Base-by-base conservation (phyloP, 1,140 invertebrate species). In the Leptoteleia sp. region DNA sequence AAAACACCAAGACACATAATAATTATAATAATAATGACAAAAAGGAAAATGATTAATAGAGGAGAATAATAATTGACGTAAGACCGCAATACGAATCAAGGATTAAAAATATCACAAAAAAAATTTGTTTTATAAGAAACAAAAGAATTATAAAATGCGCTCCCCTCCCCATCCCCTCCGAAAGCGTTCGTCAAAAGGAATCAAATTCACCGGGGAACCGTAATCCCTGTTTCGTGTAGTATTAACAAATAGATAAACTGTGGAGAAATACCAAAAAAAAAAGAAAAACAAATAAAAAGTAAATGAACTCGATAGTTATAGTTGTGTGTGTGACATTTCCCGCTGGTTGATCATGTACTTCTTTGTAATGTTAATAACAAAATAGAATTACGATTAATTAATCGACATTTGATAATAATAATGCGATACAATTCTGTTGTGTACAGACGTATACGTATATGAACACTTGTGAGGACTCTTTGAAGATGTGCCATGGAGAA, bases 41-140 rank as follows among this genome's bases (percentile, higher is more conserved):
- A n/a, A n/a, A n/a, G n/a, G n/a, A n/a, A n/a, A n/a, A n/a, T n/a
- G n/a, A n/a, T n/a, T n/a, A n/a, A n/a, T n/a, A n/a, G n/a, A n/a
- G n/a, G n/a, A n/a, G n/a, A n/a, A n/a, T n/a, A n/a, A n/a, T n/a
- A n/a, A n/a, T n/a, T n/a, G n/a, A n/a, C n/a, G n/a, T n/a, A n/a
- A n/a, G n/a, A n/a, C n/a, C n/a, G n/a, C n/a, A n/a, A n/a, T n/a
- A n/a, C n/a, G n/a, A n/a, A n/a, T n/a, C n/a, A n/a, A n/a, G n/a
- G n/a, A n/a, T n/a, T n/a, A n/a, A n/a, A n/a, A n/a, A n/a, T n/a
- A 48, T 40, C 42, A 43, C 35, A n/a, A n/a, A n/a, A n/a, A n/a
- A n/a, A n/a, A 43, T 70, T 70, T 70, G 31, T 68, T 68, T 54
- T 55, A 27, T 55, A 47, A 68, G 25, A 54, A 2, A 6, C 37